Conservation (phyloP, 2,888 invertebrate species). For the Folsomia manolachei region DNA sequence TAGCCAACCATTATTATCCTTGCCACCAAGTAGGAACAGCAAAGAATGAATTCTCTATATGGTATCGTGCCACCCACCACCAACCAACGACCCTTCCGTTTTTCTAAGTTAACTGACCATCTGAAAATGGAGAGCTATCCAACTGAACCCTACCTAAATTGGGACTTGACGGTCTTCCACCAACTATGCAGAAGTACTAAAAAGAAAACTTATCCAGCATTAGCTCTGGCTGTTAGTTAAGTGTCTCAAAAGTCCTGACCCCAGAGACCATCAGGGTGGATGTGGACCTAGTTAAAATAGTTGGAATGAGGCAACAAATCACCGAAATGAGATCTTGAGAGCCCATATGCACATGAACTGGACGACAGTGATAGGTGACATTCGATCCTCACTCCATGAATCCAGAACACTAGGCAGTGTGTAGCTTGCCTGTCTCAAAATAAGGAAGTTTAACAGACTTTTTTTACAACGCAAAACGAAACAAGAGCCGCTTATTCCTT, state of each 20-base stretch:
- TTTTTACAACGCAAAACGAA: slow-evolving; percentile 19
- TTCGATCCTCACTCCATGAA: slow-evolving; percentile 1
- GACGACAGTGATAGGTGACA: slow-evolving; percentile 20
- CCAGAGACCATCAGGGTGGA: slow-evolving; percentile 9
- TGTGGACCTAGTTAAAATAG: slow-evolving; percentile 21
- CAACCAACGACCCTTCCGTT: neutral
- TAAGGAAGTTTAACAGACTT: slow-evolving; percentile 24
- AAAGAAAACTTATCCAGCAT: neutral
- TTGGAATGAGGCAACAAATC: slow-evolving; percentile 40
- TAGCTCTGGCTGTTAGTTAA: neutral
- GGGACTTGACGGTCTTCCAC: slow-evolving; percentile 8
- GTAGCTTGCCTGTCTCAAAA: neutral
- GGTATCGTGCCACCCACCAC: neutral
- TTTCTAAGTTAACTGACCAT: slow-evolving; percentile 9
- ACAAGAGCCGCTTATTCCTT: slow-evolving; percentile 24
- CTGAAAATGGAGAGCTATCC: slow-evolving; percentile 15
- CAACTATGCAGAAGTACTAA: too few species aligned
- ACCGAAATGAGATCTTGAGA: slow-evolving; percentile 28
- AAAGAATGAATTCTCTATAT: too few species aligned
- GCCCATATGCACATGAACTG: slow-evolving; percentile 38
- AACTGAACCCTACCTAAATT: slow-evolving; percentile 11
- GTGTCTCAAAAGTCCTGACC: slow-evolving; percentile 18
- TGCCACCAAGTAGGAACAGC: neutral
- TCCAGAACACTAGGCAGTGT: too few species aligned
- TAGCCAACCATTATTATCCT: neutral